Evolutionary conservation across 2,113 vertebrate species (phyloP), one percentile per base, ranked within the genome.

Genomic region (Hemichromis elongatus): DNA sequence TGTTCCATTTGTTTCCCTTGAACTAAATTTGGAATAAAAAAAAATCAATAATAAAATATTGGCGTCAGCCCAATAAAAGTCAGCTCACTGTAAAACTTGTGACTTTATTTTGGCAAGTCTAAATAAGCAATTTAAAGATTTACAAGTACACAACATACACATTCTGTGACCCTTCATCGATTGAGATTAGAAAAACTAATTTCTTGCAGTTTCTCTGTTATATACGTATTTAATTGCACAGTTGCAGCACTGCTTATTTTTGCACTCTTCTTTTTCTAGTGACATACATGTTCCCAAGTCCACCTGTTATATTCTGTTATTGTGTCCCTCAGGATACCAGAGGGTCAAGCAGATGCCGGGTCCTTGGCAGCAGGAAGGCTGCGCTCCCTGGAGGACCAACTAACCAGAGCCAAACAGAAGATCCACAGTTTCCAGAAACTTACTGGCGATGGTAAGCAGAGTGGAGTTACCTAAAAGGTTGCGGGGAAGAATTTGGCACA

Each of bases 361-460:
- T 95, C 96, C 18, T 94, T 97, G 79, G 97, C 97, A 75, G 96
- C 96, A 61, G 97, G 97, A 94, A 96, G 97, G 88, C 95, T 99
- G 84, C 98, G 97, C 90, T 96, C 97, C 92, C 96, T 99, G 96
- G 98, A 99, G 92, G 98, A 98, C 70, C 98, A 99, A 94, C 97
- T 99, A 87, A 94, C 96, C 95, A 97, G 97, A 96, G 98, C 98
- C 96, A 99, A 99, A 96, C 97, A 98, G 96, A 97, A 99, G 96
- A 98, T 99, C 95, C 97, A 98, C 96, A 98, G 95, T 95, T 98
- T 97, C 90, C 98, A 98, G 95, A 97, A 97, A 93, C 94, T 95
- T 88, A 97, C 97, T 79, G 97, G 97, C 95, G 96, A 97, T 85
- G 97, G 98, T 98, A 96, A 92, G 97, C 33, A 42, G 13, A 24